phyloP scores from a whole-genome alignment of 2,113 vertebrate genomes.

The Paramormyrops kingsleyae region DNA sequence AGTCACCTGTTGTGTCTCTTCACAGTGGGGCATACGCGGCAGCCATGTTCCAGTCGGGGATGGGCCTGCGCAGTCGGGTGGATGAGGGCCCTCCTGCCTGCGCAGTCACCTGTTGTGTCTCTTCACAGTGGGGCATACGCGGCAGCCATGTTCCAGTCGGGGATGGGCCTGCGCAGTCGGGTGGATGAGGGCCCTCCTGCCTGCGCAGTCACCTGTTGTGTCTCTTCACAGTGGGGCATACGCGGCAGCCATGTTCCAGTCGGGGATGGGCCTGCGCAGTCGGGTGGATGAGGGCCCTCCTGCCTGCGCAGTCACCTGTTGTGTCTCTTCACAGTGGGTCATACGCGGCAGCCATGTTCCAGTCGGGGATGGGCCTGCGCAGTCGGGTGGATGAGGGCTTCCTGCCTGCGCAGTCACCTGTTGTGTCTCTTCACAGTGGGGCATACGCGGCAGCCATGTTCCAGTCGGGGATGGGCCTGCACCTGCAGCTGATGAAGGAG shows the following conservation, averaged over 20 bases:
- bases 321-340: not conserved
- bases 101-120: no score
- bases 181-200: no score
- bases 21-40: no score
- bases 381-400: not conserved
- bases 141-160: conserved; percentile 63
- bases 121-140: no score
- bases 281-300: not conserved
- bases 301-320: not conserved
- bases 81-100: no score
- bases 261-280: conserved; percentile 28
- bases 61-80: conserved; percentile 11
- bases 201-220: no score
- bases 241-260: conserved; percentile 54
- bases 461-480: conserved; percentile 42
- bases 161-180: conserved; percentile 22
- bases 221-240: not conserved
- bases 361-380: conserved; percentile 36
- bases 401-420: not conserved
- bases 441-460: conserved; percentile 47
- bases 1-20: no score
- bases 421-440: not conserved
- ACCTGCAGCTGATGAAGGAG: not conserved
- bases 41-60: conserved; percentile 60
- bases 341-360: conserved; percentile 51